A percentile compares a stretch with the other conserved stretches of the same genome.
These are phyloP conservation scores for Speoplatyrhinus poulsoni DNA, from an alignment of 2,113 vertebrate species.

Conservation along the genomic window DNA sequence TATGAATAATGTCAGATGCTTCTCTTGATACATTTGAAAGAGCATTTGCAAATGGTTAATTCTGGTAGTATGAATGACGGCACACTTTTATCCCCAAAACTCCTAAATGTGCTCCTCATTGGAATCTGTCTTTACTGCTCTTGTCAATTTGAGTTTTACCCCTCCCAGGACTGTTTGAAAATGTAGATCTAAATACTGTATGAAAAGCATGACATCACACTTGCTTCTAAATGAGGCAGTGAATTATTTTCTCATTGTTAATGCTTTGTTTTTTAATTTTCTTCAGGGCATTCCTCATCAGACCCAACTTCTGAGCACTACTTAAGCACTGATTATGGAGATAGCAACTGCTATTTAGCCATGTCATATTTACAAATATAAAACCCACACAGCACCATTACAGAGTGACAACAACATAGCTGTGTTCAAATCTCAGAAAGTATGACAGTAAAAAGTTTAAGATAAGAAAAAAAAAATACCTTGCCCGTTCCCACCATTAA, in stretches of 20 bases:
- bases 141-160: slow-evolving; percentile 14
- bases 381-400: slow-evolving; percentile 13
- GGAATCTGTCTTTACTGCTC: slow-evolving; percentile 14
- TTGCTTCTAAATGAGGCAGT: slow-evolving; percentile 17
- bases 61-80: slow-evolving; percentile 43
- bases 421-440: not conserved
- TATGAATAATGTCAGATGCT: slow-evolving; percentile 31
- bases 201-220: slow-evolving; percentile 30
- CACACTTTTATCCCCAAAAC: slow-evolving; percentile 28
- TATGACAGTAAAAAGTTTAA: not conserved
- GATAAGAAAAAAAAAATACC: not conserved
- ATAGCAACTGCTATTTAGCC: slow-evolving; percentile 21
- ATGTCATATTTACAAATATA: slow-evolving; percentile 19
- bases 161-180: slow-evolving; percentile 44
- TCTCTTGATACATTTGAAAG: slow-evolving; percentile 30
- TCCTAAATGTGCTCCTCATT: slow-evolving; percentile 35
- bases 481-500: not conserved
- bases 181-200: slow-evolving; percentile 36
- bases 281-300: slow-evolving; percentile 17
- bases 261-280: slow-evolving; percentile 30
- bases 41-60: slow-evolving; percentile 45
- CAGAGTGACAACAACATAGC: slow-evolving; percentile 3
- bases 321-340: slow-evolving; percentile 17
- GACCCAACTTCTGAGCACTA: slow-evolving; percentile 19
- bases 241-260: slow-evolving; percentile 39